phyloP scores from a whole-genome alignment of 1,140 invertebrate genomes.

The Calliphora vicina region DNA sequence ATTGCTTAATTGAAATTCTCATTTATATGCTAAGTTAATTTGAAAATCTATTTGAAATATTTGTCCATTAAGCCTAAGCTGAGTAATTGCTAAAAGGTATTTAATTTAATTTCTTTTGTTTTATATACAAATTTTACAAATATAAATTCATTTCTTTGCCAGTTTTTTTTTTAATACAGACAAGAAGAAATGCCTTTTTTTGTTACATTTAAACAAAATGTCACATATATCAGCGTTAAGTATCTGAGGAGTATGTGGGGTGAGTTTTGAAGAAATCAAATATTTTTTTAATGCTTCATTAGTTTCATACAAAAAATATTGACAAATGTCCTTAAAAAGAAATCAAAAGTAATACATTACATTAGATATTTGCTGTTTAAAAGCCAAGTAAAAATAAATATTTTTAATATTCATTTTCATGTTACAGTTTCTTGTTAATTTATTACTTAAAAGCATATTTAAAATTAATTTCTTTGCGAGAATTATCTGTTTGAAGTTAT shows the following conservation, averaged over 20 bases:
- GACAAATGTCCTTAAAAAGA: background rate
- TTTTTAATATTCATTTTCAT: background rate
- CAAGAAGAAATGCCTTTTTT: too few relatives aligned
- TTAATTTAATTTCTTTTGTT: background rate
- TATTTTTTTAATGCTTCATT: background rate
- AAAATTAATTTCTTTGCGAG: background rate
- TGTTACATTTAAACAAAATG: background rate
- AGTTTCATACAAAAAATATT: background rate
- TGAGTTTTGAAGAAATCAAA: background rate
- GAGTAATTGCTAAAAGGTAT: slow-evolving; percentile 35
- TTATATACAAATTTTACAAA: background rate
- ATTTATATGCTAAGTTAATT: too few relatives aligned
- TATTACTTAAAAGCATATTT: background rate
- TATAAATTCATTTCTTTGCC: too few relatives aligned
- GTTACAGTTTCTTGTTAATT: background rate
- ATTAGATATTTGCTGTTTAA: background rate
- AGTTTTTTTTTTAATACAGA: background rate
- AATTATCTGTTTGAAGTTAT: background rate
- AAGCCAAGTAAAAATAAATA: background rate
- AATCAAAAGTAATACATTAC: background rate
- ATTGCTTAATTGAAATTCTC: too few relatives aligned
- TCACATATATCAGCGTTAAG: background rate
- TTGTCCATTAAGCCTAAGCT: slow-evolving; percentile 32
- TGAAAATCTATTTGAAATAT: background rate
- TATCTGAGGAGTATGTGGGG: background rate